Evolutionary conservation across 1,140 invertebrate species (phyloP).

Genomic region (Drosophila bocqueti): DNA sequence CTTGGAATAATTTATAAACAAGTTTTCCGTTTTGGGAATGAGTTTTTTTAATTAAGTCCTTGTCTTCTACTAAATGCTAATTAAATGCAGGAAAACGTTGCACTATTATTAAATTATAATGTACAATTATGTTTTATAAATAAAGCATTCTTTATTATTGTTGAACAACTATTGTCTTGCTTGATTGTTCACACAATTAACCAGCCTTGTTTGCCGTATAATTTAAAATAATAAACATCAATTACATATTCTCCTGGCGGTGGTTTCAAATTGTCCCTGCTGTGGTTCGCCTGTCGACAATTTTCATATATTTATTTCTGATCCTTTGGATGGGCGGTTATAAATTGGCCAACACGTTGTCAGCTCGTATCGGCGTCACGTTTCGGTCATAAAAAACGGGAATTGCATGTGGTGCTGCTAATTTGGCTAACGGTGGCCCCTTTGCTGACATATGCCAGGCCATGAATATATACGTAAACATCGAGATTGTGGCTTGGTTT

Average conservation of each 20-base stretch:
- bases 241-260: slow-evolving; percentile 14
- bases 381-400: slow-evolving; percentile 47
- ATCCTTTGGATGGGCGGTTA: slow-evolving; percentile 10
- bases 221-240: slow-evolving; percentile 21
- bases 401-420: slow-evolving; percentile 54
- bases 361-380: slow-evolving; percentile 43
- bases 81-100: neutral
- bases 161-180: neutral
- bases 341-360: slow-evolving; percentile 30
- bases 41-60: neutral
- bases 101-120: neutral
- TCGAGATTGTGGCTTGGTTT: neutral
- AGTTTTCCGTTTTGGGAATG: neutral
- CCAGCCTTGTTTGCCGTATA: neutral
- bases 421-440: slow-evolving; percentile 33
- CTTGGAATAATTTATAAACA: too few relatives aligned
- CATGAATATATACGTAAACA: slow-evolving; percentile 11
- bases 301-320: neutral
- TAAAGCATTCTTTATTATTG: neutral
- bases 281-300: slow-evolving; percentile 1
- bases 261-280: slow-evolving; percentile 1
- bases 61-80: neutral
- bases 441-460: slow-evolving; percentile 28
- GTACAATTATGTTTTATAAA: neutral
- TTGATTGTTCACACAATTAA: slow-evolving; percentile 5